Percentiles rank a stretch among this genome's conserved stretches.
phyloP scores from a whole-genome alignment of 1,140 invertebrate genomes.

The Agraylea sexmaculata region DNA sequence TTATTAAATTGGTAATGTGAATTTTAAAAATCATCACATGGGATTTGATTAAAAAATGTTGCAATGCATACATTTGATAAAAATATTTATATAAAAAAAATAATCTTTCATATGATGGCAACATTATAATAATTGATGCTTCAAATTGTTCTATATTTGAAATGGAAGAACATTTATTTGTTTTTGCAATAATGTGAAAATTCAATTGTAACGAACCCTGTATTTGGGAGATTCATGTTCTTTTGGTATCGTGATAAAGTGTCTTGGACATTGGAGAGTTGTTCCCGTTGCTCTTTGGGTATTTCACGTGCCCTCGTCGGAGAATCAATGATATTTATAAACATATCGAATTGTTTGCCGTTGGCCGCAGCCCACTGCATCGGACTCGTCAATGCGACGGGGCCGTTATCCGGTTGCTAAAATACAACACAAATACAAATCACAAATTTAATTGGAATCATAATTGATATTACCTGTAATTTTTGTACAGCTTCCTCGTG shows the following conservation, averaged over 20 bases:
- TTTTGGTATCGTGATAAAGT: slow-evolving; percentile 3
- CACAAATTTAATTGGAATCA: not conserved
- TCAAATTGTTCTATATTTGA: too few species aligned
- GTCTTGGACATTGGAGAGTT: not conserved
- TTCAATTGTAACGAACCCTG: too few species aligned
- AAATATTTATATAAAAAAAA: too few species aligned
- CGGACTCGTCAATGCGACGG: slow-evolving; percentile 1
- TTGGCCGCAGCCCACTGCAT: slow-evolving; percentile 11
- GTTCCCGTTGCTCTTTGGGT: not conserved
- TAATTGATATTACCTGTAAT: slow-evolving; percentile 5
- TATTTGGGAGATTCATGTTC: slow-evolving; percentile 3
- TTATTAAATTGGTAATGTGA: too few species aligned
- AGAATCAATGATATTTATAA: slow-evolving; percentile 14
- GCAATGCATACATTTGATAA: too few species aligned
- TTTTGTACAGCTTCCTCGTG: not conserved
- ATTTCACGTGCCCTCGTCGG: not conserved
- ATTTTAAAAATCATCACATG: too few species aligned
- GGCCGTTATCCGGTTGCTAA: not conserved
- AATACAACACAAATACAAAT: slow-evolving; percentile 4
- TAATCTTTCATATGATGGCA: too few species aligned
- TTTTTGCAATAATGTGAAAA: too few species aligned
- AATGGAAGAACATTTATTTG: too few species aligned
- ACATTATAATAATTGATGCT: too few species aligned
- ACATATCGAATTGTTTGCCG: slow-evolving; percentile 12
- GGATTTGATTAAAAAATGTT: too few species aligned